These are phyloP conservation scores for Mormyrus iriodes DNA, from an alignment of 2,113 vertebrate genomes.

Conservation along the genomic window DNA sequence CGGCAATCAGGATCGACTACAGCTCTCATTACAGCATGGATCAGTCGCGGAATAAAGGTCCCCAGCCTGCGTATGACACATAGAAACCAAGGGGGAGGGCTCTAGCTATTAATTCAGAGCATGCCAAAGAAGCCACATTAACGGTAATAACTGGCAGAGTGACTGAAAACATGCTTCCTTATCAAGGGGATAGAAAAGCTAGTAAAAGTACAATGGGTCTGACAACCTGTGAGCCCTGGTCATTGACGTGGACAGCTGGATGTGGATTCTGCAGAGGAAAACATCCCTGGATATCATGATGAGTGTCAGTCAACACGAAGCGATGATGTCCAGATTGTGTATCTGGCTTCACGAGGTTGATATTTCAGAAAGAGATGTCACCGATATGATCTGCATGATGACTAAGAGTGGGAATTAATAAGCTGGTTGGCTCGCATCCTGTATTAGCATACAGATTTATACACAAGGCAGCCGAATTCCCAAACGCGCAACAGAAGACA, in stretches of 20 bases:
- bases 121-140: background rate
- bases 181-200: background rate
- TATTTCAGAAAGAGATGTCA: background rate
- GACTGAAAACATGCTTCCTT: background rate
- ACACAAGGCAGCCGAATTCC: background rate
- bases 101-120: background rate
- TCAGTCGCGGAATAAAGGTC: slow-evolving; percentile 4
- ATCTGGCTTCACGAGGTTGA: background rate
- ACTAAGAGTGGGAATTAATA: background rate
- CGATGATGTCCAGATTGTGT: background rate
- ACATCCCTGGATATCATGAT: background rate
- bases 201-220: background rate
- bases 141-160: too few species aligned
- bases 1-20: slow-evolving; percentile 24
- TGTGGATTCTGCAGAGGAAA: background rate
- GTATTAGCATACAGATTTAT: background rate
- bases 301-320: background rate
- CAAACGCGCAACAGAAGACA: background rate
- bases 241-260: background rate
- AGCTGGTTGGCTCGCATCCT: background rate
- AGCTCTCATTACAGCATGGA: slow-evolving; percentile 19
- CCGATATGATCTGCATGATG: background rate
- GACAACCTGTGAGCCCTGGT: background rate
- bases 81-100: background rate
- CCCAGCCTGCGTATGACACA: background rate